Conservation (phyloP, 1,140 invertebrate species). For the Maconellicoccus hirsutus region DNA sequence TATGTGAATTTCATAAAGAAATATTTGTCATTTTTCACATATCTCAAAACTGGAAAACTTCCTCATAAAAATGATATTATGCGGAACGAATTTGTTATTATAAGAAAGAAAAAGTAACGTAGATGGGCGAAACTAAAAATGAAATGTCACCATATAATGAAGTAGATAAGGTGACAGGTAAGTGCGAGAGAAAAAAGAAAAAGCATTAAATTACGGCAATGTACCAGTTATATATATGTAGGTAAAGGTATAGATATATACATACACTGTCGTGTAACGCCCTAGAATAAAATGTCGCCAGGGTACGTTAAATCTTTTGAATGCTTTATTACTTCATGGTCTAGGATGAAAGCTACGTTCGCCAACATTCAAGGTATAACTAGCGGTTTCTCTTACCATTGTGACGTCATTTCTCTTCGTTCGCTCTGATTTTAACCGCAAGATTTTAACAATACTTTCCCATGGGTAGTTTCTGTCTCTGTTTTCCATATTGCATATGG, state of each 20-base stretch:
- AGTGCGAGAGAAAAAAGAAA: not conserved
- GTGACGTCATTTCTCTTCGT: conserved; percentile 7
- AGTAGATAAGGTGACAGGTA: conserved; percentile 3
- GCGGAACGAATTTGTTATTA: not conserved
- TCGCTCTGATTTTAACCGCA: not conserved
- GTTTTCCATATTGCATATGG: not conserved
- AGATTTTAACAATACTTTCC: conserved; percentile 4
- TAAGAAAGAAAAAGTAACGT: not conserved
- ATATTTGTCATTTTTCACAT: not conserved
- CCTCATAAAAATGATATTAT: not conserved
- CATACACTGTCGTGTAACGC: not conserved
- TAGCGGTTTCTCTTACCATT: not conserved
- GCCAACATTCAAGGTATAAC: not conserved
- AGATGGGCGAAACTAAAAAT: not conserved
- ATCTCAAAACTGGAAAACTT: not conserved
- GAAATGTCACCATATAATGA: conserved; percentile 1
- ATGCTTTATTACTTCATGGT: not conserved
- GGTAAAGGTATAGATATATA: not conserved
- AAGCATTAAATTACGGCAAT: not conserved
- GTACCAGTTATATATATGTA: not conserved
- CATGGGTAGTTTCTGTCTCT: not conserved
- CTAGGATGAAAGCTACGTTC: not conserved
- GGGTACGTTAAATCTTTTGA: conserved; percentile 1
- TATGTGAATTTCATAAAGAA: not conserved
- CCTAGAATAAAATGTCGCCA: not conserved